Percentiles rank a stretch among this genome's conserved stretches.
Evolutionary conservation across 64 coral and sea anemone genomes (phyloP).

Genomic region (Porites lutea): DNA sequence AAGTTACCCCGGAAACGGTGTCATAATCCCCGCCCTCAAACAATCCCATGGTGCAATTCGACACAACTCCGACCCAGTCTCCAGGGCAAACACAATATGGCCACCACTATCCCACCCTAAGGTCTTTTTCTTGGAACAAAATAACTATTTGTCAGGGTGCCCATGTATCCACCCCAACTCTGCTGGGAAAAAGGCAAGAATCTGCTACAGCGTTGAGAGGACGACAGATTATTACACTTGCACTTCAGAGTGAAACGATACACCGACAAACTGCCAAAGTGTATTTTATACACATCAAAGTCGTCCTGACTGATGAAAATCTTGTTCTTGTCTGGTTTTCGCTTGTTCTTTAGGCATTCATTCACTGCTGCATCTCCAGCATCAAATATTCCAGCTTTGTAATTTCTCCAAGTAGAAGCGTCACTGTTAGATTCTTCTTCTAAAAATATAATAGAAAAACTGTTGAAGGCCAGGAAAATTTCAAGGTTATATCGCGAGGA

Average conservation of each 20-base stretch:
- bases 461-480: no score
- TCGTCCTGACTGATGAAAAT: slow-evolving; percentile 90
- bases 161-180: slow-evolving; percentile 99
- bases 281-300: slow-evolving; percentile 88
- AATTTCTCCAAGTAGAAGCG: slow-evolving; percentile 57
- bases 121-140: slow-evolving; percentile 82
- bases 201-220: slow-evolving; percentile 58
- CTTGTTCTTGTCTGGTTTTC: slow-evolving; percentile 57
- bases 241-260: slow-evolving; percentile 87
- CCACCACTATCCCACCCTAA: slow-evolving; percentile 60
- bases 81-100: neutral
- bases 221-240: slow-evolving; percentile 67
- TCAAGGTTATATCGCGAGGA: no score
- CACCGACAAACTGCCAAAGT: slow-evolving; percentile 91
- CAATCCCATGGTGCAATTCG: no score
- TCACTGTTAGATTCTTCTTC: slow-evolving; percentile 79
- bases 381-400: slow-evolving; percentile 86
- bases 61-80: no score
- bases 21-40: no score
- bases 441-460: neutral
- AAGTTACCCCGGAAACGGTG: no score
- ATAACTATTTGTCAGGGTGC: slow-evolving; percentile 87
- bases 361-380: slow-evolving; percentile 93
- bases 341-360: slow-evolving; percentile 87
- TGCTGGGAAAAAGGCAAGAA: slow-evolving; percentile 94